Evolutionary conservation across 2,888 invertebrate species (phyloP).

Genomic region (Callimorpha dominula): DNA sequence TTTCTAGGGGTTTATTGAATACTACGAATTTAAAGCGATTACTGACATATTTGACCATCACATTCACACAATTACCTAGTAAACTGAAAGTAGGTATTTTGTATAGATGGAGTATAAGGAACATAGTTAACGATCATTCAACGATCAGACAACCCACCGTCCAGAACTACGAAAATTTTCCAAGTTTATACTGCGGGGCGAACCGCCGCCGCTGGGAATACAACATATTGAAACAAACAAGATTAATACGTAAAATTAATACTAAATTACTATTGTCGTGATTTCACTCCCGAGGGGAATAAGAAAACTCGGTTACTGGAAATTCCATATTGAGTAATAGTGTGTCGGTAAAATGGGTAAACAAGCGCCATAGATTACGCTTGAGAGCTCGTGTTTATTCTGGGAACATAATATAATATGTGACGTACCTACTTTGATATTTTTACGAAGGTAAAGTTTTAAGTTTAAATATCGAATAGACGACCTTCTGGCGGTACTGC

Average conservation of each 20-base stretch:
- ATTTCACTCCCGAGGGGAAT: conserved; percentile 13
- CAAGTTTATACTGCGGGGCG: background rate
- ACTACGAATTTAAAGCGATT: no score
- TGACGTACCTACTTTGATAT: background rate
- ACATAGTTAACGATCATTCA: background rate
- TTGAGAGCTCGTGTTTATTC: conserved; percentile 17
- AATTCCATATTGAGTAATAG: conserved; percentile 23
- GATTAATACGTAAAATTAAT: conserved; percentile 25
- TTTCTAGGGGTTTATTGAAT: no score
- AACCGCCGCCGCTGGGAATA: conserved; percentile 16
- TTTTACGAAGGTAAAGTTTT: background rate
- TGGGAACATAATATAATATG: background rate
- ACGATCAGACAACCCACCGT: background rate
- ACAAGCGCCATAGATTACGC: conserved; percentile 12
- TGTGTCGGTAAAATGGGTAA: conserved; percentile 12
- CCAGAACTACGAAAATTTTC: conserved; percentile 1
- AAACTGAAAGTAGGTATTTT: background rate
- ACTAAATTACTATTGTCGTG: conserved; percentile 23
- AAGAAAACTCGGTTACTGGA: conserved; percentile 12
- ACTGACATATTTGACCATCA: no score
- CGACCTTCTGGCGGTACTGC: no score
- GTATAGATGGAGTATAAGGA: background rate
- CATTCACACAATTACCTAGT: background rate
- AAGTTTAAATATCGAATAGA: no score
- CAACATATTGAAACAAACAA: conserved; percentile 16